phyloP scores from a whole-genome alignment of 2,888 invertebrate genomes.

The Melipona bicolor region DNA sequence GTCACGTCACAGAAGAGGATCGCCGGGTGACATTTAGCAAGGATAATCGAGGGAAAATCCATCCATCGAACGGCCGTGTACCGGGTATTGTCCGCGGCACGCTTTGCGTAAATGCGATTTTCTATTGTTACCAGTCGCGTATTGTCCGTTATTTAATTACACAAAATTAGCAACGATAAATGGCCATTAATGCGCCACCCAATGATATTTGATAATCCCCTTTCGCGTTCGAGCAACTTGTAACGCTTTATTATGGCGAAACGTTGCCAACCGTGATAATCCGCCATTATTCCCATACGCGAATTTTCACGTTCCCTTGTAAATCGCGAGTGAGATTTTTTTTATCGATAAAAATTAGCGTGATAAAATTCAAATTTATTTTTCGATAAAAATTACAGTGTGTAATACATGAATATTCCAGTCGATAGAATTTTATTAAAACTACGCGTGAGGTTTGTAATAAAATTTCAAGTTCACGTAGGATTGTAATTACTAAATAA shows the following conservation, averaged over 20 bases:
- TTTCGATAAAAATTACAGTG: too few relatives aligned
- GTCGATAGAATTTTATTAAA: too few relatives aligned
- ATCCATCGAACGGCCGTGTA: constrained; percentile 10
- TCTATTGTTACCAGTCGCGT: constrained; percentile 19
- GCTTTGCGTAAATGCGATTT: constrained; percentile 25
- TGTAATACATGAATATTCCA: too few relatives aligned
- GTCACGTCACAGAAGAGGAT: constrained; percentile 1
- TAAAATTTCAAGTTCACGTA: too few relatives aligned
- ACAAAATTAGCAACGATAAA: constrained; percentile 36
- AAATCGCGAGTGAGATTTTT: too few relatives aligned
- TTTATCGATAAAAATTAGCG: neutral
- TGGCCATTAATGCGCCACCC: constrained; percentile 19
- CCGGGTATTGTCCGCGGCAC: neutral
- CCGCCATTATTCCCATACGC: constrained; percentile 4
- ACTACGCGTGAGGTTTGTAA: too few relatives aligned
- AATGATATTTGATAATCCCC: constrained; percentile 37
- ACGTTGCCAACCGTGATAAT: neutral
- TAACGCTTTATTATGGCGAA: neutral
- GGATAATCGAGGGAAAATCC: constrained; percentile 23
- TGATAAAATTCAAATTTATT: too few relatives aligned
- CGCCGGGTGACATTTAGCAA: constrained; percentile 21
- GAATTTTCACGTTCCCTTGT: neutral
- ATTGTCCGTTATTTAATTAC: constrained; percentile 46
- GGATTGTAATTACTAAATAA: neutral
- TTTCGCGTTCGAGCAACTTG: constrained; percentile 3